Percentiles rank a stretch among this genome's conserved stretches.
These are phyloP conservation scores for Halesus radiatus DNA, from an alignment of 1,140 invertebrate species.

Conservation along the genomic window DNA sequence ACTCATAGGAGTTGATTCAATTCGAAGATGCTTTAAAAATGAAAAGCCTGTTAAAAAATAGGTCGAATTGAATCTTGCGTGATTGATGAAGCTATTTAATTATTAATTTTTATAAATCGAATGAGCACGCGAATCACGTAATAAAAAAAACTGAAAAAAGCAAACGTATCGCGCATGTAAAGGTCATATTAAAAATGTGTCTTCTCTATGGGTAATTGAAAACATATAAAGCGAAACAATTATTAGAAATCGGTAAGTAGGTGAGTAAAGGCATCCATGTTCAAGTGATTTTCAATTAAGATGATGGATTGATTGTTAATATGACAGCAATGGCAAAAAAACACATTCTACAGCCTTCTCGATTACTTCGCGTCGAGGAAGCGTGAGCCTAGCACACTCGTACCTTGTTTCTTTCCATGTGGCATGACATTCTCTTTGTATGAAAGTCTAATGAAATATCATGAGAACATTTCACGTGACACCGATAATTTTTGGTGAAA, in stretches of 20 bases:
- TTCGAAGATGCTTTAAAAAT: too few relatives aligned
- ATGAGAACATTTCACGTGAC: not conserved
- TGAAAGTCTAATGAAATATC: constrained; percentile 17
- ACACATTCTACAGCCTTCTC: not conserved
- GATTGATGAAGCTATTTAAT: too few relatives aligned
- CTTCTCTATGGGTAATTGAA: not conserved
- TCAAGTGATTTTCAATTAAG: constrained; percentile 3
- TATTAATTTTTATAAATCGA: too few relatives aligned
- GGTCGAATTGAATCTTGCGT: too few relatives aligned
- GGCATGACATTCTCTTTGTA: constrained; percentile 6
- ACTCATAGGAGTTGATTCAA: too few relatives aligned
- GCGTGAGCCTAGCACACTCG: not conserved
- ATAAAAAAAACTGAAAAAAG: too few relatives aligned
- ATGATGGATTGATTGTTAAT: constrained; percentile 12
- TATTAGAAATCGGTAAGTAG: not conserved
- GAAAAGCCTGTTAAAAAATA: too few relatives aligned
- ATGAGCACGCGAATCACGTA: too few relatives aligned
- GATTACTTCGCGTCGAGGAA: constrained; percentile 4
- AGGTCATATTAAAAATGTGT: too few relatives aligned
- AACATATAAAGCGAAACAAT: not conserved
- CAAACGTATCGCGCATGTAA: too few relatives aligned
- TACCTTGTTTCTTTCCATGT: not conserved
- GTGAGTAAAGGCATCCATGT: not conserved
- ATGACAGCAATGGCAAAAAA: not conserved
- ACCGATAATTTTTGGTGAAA: too few relatives aligned